phyloP scores from a whole-genome alignment of 2,797 vertebrate genomes.

The Epinephelus malabaricus region DNA sequence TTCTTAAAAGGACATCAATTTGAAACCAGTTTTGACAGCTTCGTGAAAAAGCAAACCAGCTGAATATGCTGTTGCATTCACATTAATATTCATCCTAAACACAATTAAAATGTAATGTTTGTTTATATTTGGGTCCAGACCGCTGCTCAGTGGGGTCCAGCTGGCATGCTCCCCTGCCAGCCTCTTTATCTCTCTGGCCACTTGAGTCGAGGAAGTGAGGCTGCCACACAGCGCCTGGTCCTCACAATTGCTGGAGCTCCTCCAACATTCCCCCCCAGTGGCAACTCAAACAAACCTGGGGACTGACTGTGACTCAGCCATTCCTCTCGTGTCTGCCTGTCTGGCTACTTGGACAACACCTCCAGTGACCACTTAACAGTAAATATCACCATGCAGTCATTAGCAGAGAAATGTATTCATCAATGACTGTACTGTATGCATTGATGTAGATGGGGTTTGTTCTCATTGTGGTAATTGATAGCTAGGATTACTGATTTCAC shows the following conservation, averaged over 20 bases:
- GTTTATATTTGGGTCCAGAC: slow-evolving; percentile 39
- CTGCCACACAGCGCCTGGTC: slow-evolving; percentile 66
- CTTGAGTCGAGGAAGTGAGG: slow-evolving; percentile 77
- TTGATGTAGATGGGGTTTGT: neutral
- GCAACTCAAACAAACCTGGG: slow-evolving; percentile 81
- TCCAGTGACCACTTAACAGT: slow-evolving; percentile 49
- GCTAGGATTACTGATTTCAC: neutral
- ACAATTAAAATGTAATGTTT: slow-evolving; percentile 32
- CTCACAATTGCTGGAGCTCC: slow-evolving; percentile 85
- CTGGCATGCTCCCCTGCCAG: slow-evolving; percentile 63
- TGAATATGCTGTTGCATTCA: neutral
- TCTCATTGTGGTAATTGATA: neutral
- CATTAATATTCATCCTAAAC: slow-evolving; percentile 18
- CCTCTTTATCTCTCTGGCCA: slow-evolving; percentile 78
- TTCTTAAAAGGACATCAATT: neutral
- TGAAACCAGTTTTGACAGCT: neutral
- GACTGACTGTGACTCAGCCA: slow-evolving; percentile 81
- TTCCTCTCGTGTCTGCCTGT: slow-evolving; percentile 68
- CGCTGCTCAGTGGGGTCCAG: slow-evolving; percentile 45
- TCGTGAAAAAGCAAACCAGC: neutral
- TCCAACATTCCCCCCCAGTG: slow-evolving; percentile 79
- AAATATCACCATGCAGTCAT: slow-evolving; percentile 49
- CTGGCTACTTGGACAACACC: slow-evolving; percentile 58
- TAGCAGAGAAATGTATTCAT: neutral
- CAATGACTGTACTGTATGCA: neutral